Evolutionary conservation across 2,888 invertebrate species (phyloP).

Genomic region (Nephrocerus scutellatus): DNA sequence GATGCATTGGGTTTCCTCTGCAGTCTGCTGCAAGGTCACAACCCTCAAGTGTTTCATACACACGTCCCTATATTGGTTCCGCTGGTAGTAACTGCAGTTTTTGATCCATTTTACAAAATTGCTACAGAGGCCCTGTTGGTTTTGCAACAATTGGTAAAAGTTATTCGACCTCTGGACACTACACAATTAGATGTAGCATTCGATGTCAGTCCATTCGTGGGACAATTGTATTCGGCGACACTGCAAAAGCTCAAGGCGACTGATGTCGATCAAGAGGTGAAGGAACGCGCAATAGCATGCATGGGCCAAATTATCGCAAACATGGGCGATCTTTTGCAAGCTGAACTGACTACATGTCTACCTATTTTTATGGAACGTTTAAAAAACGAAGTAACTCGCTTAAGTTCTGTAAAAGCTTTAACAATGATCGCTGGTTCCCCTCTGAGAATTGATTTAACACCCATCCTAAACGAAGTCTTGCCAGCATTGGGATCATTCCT

Average conservation of each 20-base stretch:
- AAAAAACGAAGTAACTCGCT: conserved; percentile 92
- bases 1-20: conserved; percentile 86
- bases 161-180: conserved; percentile 64
- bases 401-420: conserved; percentile 92
- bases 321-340: conserved; percentile 77
- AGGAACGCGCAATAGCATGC: conserved; percentile 94
- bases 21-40: conserved; percentile 43
- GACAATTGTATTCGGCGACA: conserved; percentile 76
- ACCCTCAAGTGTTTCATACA: conserved; percentile 62
- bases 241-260: conserved; percentile 81
- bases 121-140: conserved; percentile 93
- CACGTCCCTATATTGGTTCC: conserved; percentile 74
- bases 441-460: conserved; percentile 71
- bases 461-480: conserved; percentile 79
- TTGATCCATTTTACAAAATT: conserved; percentile 97
- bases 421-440: conserved; percentile 91
- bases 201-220: conserved; percentile 72
- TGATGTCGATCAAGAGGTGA: conserved; percentile 98
- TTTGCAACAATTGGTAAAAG: conserved; percentile 87
- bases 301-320: conserved; percentile 93
- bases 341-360: conserved; percentile 75
- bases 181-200: conserved; percentile 49
- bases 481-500: conserved; percentile 90
- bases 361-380: conserved; percentile 93
- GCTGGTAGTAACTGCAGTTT: conserved; percentile 80